These are phyloP conservation scores for Agriopis leucophaearia DNA, from an alignment of 2,888 invertebrate genomes.

Conservation along the genomic window DNA sequence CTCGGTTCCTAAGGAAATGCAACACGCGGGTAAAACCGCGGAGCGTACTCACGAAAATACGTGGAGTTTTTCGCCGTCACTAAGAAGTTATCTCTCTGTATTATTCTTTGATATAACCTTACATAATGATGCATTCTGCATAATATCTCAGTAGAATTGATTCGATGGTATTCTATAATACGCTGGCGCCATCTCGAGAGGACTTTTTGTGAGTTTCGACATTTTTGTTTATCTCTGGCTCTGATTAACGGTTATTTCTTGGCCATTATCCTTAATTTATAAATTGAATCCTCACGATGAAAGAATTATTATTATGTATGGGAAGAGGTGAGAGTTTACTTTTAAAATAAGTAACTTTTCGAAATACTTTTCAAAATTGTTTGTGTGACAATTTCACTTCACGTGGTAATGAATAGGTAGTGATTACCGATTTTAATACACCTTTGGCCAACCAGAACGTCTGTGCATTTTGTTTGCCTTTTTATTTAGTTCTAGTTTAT, in stretches of 20 bases:
- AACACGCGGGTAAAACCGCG: too few relatives aligned
- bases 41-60: too few relatives aligned
- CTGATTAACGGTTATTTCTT: conserved; percentile 23
- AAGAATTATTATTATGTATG: not conserved
- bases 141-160: conserved; percentile 30
- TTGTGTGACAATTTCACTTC: too few relatives aligned
- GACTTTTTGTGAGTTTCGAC: conserved; percentile 20
- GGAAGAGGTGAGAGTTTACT: conserved; percentile 2
- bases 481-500: too few relatives aligned
- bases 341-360: not conserved
- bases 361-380: too few relatives aligned
- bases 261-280: conserved; percentile 18
- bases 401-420: too few relatives aligned
- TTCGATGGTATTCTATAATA: conserved; percentile 20
- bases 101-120: conserved; percentile 5
- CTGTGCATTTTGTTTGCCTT: too few relatives aligned
- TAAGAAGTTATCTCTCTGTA: conserved; percentile 1
- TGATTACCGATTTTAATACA: too few relatives aligned
- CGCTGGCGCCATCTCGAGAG: conserved; percentile 20
- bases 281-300: conserved; percentile 21
- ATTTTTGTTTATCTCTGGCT: conserved; percentile 19
- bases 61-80: not conserved
- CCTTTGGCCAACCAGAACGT: too few relatives aligned
- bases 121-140: conserved; percentile 29
- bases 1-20: too few relatives aligned